Evolutionary conservation across 2,888 invertebrate genomes (phyloP), one percentile per base, ranked within the genome.

Genomic region (Cephus spinipes): DNA sequence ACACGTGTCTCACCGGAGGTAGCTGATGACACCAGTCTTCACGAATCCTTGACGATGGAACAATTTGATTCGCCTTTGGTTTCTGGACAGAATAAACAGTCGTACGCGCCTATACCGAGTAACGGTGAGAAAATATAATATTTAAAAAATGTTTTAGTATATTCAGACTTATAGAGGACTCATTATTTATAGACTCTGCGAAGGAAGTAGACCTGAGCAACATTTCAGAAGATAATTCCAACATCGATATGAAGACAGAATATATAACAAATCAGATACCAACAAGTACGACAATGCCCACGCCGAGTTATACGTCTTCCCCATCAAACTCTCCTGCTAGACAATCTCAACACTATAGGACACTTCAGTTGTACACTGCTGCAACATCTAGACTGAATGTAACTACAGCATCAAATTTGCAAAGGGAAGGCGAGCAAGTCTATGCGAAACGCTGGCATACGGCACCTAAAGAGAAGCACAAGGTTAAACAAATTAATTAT

Each of bases 401-500:
- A 79, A 91, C 91, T 73, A 89, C 88, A 78, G 85, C 84, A 77
- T 87, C 91, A 73, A 91, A 89, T 82, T 79, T 82, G 74, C 91
- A 90, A 78, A 88, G 87, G 82, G 90, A 89, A 82, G 82, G 87
- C 75, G 93, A 93, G 86, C 92, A 92, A 79, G 90, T 92, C 34
- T 92, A 92, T 82, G 89, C 93, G 84, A 94, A 94, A 87, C 92
- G 93, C 76, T 94, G 93, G 90, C 93, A 94, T 84, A 94, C 94
- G 6, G 93, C 94, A 12, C 93, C 94, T 1, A 92, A 94, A 84
- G 94, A 94, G 84, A 94, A 94, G 85, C 93, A 93, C 87, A 92
- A 93, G 92, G 94, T 94, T 31, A 33, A 33, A 33, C 4, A 23
- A 55, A 23, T 2, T 2, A 23, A 55, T 23, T 23, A 23, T 55